Evolutionary conservation across 2,113 vertebrate species (phyloP).

Genomic region (Rhinogobius similis): DNA sequence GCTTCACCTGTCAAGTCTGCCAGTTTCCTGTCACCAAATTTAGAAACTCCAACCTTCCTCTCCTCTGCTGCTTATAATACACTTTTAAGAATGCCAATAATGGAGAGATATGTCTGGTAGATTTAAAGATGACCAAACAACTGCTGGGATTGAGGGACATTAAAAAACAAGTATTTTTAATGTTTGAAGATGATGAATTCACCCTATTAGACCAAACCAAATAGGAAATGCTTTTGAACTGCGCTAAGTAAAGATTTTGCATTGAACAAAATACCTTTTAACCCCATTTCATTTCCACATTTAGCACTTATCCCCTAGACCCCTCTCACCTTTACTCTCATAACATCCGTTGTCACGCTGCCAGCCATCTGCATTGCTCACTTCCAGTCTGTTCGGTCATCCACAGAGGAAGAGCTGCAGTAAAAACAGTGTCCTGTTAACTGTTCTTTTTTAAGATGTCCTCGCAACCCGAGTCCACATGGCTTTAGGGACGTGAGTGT

Average conservation of each 20-base stretch:
- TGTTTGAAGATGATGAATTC: not conserved
- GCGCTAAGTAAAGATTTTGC: conserved; percentile 20
- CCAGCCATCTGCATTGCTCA: not conserved
- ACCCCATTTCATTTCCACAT: conserved; percentile 2
- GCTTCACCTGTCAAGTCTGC: conserved; percentile 35
- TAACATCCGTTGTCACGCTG: not conserved
- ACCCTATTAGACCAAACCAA: not conserved
- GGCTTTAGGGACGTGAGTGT: not conserved
- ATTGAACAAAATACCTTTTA: conserved; percentile 9
- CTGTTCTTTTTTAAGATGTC: conserved; percentile 32
- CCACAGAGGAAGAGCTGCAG: conserved; percentile 6
- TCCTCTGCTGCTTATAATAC: not conserved
- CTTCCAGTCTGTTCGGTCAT: not conserved
- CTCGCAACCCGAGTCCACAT: not conserved
- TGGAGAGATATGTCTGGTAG: conserved; percentile 9
- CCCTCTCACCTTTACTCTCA: not conserved
- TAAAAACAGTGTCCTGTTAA: conserved; percentile 16
- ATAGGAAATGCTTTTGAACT: conserved; percentile 13
- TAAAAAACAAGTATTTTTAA: not conserved
- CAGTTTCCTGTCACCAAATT: conserved; percentile 22
- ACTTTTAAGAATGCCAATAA: conserved; percentile 40
- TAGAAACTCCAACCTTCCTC: conserved; percentile 19
- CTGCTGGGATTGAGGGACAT: not conserved
- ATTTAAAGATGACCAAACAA: conserved; percentile 22
- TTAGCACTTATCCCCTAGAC: conserved; percentile 4